Conservation (phyloP, 2,888 invertebrate species). For the Diaphora mendica region DNA sequence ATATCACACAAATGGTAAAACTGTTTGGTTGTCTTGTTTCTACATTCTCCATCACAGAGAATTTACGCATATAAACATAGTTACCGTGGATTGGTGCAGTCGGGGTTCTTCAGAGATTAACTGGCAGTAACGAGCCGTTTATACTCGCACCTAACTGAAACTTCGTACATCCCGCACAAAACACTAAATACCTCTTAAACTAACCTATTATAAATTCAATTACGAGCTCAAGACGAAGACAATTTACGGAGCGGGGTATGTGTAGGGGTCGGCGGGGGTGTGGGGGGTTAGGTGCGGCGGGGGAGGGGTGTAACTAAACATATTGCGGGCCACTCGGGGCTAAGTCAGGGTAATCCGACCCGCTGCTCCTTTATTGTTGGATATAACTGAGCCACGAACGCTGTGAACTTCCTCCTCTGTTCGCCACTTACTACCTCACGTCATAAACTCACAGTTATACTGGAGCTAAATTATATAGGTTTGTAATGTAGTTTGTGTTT, state of each 20-base stretch:
- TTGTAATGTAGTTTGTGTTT: background rate
- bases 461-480: background rate
- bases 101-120: constrained; percentile 20
- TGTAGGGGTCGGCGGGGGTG: constrained; percentile 29
- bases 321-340: constrained; percentile 75
- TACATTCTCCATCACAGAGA: background rate
- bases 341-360: constrained; percentile 70
- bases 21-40: background rate
- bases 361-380: constrained; percentile 70
- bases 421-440: background rate
- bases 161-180: constrained; percentile 56
- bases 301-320: constrained; percentile 63
- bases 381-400: constrained; percentile 52
- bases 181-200: constrained; percentile 80
- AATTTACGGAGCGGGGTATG: constrained; percentile 65
- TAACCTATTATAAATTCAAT: constrained; percentile 85
- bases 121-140: constrained; percentile 40
- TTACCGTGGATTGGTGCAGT: constrained; percentile 1
- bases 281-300: constrained; percentile 28
- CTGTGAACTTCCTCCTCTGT: constrained; percentile 42
- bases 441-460: background rate
- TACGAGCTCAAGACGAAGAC: constrained; percentile 78
- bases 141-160: constrained; percentile 35
- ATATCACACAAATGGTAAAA: too few relatives aligned
- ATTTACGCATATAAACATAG: background rate